phyloP scores from a whole-genome alignment of 2,797 vertebrate species.

The Alectoris magna region DNA sequence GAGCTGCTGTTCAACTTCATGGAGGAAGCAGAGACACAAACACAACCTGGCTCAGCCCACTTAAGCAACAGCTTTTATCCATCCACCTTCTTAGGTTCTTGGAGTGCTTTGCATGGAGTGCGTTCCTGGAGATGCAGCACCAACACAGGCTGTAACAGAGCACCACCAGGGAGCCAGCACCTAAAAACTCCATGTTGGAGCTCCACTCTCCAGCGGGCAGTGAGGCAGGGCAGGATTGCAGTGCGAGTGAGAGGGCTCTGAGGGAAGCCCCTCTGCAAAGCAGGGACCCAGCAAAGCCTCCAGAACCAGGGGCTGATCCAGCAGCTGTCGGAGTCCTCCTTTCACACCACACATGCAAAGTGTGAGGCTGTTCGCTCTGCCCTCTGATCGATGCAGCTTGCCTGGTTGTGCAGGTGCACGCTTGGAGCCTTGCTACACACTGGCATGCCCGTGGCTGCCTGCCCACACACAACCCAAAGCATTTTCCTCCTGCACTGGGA shows the following conservation, averaged over 20 bases:
- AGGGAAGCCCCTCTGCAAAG: neutral
- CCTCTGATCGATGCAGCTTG: accelerated
- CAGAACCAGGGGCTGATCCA: neutral
- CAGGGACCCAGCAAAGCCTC: neutral
- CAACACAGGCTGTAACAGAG: neutral
- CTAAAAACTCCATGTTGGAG: no score
- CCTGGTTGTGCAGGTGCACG: neutral
- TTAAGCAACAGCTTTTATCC: neutral
- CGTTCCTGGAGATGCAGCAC: neutral
- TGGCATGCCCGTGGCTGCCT: neutral
- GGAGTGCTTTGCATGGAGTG: no score
- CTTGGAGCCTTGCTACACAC: neutral
- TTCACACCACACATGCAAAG: no score
- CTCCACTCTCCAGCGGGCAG: neutral
- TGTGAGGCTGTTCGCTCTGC: neutral
- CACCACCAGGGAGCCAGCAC: neutral
- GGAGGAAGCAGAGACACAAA: neutral
- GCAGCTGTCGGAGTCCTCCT: neutral
- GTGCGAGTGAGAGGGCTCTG: neutral
- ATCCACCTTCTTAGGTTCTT: neutral
- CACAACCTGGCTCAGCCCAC: neutral
- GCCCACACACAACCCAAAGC: neutral
- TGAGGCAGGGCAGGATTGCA: neutral
- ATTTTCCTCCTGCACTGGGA: neutral
- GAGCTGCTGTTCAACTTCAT: neutral